phyloP scores from a whole-genome alignment of 2,797 vertebrate species.

The Myiothlypis chrysogaster region DNA sequence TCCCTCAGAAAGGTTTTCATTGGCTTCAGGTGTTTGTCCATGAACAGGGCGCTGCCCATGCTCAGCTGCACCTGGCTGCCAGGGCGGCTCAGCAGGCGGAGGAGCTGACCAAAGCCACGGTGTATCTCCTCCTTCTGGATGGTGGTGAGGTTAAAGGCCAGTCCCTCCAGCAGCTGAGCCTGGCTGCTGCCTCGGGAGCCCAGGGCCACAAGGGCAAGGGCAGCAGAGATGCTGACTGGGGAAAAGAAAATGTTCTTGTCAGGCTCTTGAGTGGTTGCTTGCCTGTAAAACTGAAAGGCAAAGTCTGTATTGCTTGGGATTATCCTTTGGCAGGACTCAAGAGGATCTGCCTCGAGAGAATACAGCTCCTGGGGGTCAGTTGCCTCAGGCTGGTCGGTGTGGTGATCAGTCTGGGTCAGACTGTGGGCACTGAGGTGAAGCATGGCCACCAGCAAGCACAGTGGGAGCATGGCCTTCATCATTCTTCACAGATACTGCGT shows the following conservation, averaged over 20 bases:
- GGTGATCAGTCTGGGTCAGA: not conserved
- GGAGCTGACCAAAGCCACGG: slow-evolving; percentile 70
- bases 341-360: not conserved
- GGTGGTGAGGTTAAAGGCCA: slow-evolving; percentile 77
- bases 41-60: slow-evolving; percentile 78
- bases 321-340: not conserved
- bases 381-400: not conserved
- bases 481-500: not conserved
- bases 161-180: slow-evolving; percentile 74
- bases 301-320: slow-evolving; percentile 74
- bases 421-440: not conserved
- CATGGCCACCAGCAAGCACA: not conserved
- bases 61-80: slow-evolving; percentile 68
- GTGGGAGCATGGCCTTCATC: not conserved
- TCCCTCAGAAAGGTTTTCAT: slow-evolving; percentile 69
- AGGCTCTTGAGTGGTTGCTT: slow-evolving; percentile 44
- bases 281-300: slow-evolving; percentile 78
- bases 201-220: slow-evolving; percentile 80
- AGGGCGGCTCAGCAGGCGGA: slow-evolving; percentile 55
- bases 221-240: slow-evolving; percentile 76
- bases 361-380: not conserved
- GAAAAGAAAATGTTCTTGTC: slow-evolving; percentile 85
- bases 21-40: slow-evolving; percentile 70
- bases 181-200: slow-evolving; percentile 75
- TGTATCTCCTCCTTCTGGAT: slow-evolving; percentile 69